Evolutionary conservation across 2,797 vertebrate species (phyloP), one percentile per base, ranked within the genome.

Genomic region (Tokudaia muenninki): DNA sequence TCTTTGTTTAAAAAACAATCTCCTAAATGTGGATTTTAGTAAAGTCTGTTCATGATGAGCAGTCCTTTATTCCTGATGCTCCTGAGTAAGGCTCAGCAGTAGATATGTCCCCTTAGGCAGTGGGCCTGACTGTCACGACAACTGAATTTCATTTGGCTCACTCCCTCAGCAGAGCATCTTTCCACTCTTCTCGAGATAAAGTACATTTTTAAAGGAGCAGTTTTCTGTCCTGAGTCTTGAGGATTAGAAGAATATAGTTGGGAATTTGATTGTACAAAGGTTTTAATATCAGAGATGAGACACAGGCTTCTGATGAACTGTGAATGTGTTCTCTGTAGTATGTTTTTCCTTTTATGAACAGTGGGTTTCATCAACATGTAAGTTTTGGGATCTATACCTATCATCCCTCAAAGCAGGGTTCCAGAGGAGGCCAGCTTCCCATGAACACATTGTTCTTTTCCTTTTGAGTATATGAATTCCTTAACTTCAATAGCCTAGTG

Each of bases 1-100:
- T 79, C 37, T 90, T 24, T 41, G 0, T 21, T n/a, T 4, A 8
- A n/a, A 72, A 80, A 80, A 24, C 29, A 59, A 70, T 7, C 21
- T 34, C 8, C 0, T 67, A 31, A 14, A 8, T n/a, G 6, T 72
- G 5, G 21, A 21, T 82, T 78, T 93, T 63, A 63, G 26, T 19
- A 26, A 52, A 14, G 52, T 19, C 12, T 70, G 72, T 7, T 47
- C 8, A 3, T 4, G 6, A 55, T 44, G 6, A 63, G 9, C 4
- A 80, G 7, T 26, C 16, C 37, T 92, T 87, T 52, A 74, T 21
- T 67, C 31, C n/a, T 37, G 47, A 79, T 22, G 24, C 44, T 14
- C 1, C 14, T 10, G 34, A 34, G 17, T 19, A n/a, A 50, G 89
- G 41, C 9, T 9, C 0, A 55, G 59, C 10, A 3, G 0, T 75